Percentiles rank a stretch among this genome's conserved stretches.
Conservation (phyloP, 2,888 invertebrate genomes). For the Eilema griseolum region DNA sequence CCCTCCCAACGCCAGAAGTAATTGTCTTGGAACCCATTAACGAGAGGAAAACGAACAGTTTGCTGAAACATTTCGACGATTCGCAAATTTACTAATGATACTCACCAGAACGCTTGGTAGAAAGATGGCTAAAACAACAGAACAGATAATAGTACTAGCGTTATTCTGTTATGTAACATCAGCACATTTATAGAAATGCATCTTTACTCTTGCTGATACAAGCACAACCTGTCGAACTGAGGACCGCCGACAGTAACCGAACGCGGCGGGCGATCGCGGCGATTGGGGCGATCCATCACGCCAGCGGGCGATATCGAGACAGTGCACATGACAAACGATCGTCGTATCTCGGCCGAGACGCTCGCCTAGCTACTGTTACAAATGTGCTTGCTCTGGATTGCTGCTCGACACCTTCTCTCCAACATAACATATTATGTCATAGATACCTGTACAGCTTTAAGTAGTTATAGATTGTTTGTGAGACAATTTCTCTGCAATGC, state of each 20-base stretch:
- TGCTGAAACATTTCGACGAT: too few species aligned
- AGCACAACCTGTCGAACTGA: constrained; percentile 9
- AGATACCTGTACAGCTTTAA: background rate
- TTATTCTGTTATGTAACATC: too few species aligned
- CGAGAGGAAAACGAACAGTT: too few species aligned
- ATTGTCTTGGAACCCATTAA: too few species aligned
- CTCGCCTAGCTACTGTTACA: constrained; percentile 16
- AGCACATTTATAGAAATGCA: background rate
- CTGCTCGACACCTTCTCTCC: constrained; percentile 2
- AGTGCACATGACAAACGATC: constrained; percentile 52
- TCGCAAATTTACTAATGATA: too few species aligned
- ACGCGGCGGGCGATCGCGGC: constrained; percentile 28
- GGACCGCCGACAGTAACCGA: constrained; percentile 11
- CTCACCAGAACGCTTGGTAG: too few species aligned
- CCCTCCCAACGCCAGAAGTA: too few species aligned
- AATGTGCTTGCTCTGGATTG: constrained; percentile 12
- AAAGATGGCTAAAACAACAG: too few species aligned
- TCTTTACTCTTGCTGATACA: background rate
- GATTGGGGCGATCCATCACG: constrained; percentile 44
- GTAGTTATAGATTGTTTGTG: background rate
- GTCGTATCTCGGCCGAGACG: constrained; percentile 40
- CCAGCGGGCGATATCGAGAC: constrained; percentile 50
- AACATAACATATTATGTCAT: background rate
- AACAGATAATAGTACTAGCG: too few species aligned
- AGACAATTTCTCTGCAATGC: background rate